Conservation (phyloP, 1,140 invertebrate species). For the Lutraria rhynchaena region DNA sequence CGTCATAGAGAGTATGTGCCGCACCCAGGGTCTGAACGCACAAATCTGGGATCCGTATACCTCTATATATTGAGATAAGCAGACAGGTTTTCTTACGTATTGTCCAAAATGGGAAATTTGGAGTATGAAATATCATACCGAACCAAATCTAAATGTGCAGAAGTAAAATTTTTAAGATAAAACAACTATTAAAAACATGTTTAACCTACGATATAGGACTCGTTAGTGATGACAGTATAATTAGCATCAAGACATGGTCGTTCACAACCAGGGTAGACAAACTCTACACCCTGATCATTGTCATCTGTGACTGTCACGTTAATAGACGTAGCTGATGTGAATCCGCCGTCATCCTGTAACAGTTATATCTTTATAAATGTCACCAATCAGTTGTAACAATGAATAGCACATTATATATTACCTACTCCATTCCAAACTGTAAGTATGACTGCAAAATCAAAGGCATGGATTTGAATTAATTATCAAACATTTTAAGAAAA, state of each 20-base stretch:
- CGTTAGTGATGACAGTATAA: conserved; percentile 7
- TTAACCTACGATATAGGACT: conserved; percentile 33
- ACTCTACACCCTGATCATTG: conserved; percentile 42
- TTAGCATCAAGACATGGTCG: conserved; percentile 21
- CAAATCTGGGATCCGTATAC: no score
- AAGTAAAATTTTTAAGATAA: not conserved
- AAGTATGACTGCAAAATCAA: no score
- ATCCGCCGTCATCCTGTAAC: conserved; percentile 51
- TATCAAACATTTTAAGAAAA: no score
- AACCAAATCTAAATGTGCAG: not conserved
- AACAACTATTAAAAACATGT: not conserved
- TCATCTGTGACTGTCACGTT: conserved; percentile 40
- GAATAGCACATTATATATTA: no score
- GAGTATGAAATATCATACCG: not conserved
- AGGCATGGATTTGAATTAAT: no score
- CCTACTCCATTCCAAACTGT: no score
- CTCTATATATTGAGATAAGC: no score
- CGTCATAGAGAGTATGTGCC: no score
- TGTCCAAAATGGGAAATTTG: no score
- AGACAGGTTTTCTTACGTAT: no score
- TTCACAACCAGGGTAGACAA: conserved; percentile 18
- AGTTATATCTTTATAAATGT: not conserved
- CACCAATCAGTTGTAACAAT: no score
- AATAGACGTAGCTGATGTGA: conserved; percentile 26
- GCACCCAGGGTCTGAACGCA: no score